phyloP scores from a whole-genome alignment of 2,797 vertebrate genomes.

The Tokudaia tokunoshimensis region DNA sequence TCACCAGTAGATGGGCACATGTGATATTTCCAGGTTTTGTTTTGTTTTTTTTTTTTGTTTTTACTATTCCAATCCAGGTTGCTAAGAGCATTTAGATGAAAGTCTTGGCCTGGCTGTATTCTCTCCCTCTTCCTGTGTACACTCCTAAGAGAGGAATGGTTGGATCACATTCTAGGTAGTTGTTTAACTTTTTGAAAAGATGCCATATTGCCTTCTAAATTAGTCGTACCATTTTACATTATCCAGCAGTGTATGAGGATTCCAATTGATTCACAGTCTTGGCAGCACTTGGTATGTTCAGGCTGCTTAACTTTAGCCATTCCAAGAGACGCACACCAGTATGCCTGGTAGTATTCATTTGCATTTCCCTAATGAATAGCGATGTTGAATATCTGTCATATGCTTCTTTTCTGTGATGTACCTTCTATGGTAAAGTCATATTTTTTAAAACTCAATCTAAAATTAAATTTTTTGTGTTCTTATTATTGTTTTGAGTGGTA shows the following conservation, averaged over 20 bases:
- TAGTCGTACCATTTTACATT: conserved; percentile 29
- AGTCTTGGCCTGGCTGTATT: not conserved
- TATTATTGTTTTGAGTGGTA: conserved; percentile 24
- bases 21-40: conserved; percentile 47
- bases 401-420: conserved; percentile 16
- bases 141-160: conserved; percentile 24
- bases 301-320: conserved; percentile 48
- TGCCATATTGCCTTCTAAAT: conserved; percentile 62
- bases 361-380: conserved; percentile 24
- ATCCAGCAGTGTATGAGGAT: conserved; percentile 7
- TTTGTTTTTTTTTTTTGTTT: not conserved
- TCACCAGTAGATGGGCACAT: conserved; percentile 57
- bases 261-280: conserved; percentile 53
- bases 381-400: not conserved
- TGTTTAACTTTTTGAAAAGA: conserved; percentile 69
- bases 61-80: conserved; percentile 13
- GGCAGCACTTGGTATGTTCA: conserved; percentile 43
- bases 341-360: conserved; percentile 63
- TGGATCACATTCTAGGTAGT: conserved; percentile 15
- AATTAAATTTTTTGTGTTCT: conserved; percentile 37
- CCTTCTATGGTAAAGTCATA: conserved; percentile 54
- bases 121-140: conserved; percentile 35
- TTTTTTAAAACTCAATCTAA: not conserved
- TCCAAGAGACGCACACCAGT: conserved; percentile 23
- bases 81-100: conserved; percentile 27